These are phyloP conservation scores for Heliothis subflexa DNA, from an alignment of 1,140 invertebrate genomes.

Conservation along the genomic window DNA sequence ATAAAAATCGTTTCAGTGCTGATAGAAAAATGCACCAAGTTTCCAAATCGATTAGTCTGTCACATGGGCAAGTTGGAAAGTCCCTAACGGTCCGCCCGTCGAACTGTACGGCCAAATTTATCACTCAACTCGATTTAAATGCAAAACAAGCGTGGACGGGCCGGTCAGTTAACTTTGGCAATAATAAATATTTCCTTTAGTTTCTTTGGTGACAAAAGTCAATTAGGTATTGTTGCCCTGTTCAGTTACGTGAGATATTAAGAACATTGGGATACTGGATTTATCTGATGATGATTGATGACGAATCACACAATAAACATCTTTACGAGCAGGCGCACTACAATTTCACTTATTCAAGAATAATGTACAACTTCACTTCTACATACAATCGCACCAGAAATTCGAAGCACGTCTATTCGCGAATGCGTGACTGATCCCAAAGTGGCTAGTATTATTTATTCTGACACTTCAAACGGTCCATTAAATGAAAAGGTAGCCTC, in stretches of 20 bases:
- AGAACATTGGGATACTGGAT: background rate
- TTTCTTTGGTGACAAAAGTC: background rate
- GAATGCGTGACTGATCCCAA: slow-evolving; percentile 50
- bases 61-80: slow-evolving; percentile 43
- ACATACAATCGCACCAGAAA: background rate
- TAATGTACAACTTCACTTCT: background rate
- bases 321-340: background rate
- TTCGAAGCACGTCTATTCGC: background rate
- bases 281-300: too few species aligned
- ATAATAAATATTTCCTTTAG: background rate
- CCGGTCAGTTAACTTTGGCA: slow-evolving; percentile 29
- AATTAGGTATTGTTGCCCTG: background rate
- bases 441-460: slow-evolving; percentile 61
- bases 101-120: slow-evolving; percentile 43
- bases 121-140: slow-evolving; percentile 46
- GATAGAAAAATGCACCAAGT: slow-evolving; percentile 49
- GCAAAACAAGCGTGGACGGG: slow-evolving; percentile 44
- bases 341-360: background rate
- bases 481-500: slow-evolving; percentile 37
- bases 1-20: slow-evolving; percentile 40
- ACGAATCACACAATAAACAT: too few species aligned
- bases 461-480: slow-evolving; percentile 54
- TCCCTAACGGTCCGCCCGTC: slow-evolving; percentile 33
- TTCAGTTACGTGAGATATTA: background rate
- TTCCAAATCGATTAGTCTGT: slow-evolving; percentile 49